A percentile compares a stretch with the other conserved stretches of the same genome.
Conservation (phyloP, 2,888 invertebrate genomes). For the Tridacna crocea region DNA sequence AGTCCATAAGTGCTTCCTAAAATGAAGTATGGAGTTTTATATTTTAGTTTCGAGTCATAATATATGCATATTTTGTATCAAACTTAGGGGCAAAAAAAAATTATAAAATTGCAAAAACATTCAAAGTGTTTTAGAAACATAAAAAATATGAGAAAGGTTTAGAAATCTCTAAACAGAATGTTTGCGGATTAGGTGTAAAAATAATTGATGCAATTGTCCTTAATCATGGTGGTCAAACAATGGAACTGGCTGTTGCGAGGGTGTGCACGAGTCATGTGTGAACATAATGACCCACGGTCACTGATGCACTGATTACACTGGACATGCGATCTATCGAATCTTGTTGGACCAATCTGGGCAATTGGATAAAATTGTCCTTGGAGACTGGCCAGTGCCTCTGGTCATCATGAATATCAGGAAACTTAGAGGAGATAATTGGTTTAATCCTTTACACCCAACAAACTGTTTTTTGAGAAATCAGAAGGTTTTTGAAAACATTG, state of each 20-base stretch:
- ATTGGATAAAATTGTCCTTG: slow-evolving; percentile 20
- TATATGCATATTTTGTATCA: not conserved
- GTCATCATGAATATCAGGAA: slow-evolving; percentile 22
- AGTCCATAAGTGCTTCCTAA: too few relatives aligned
- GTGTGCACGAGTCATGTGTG: slow-evolving; percentile 14
- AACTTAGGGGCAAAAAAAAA: not conserved
- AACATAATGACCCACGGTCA: slow-evolving; percentile 20
- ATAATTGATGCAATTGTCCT: slow-evolving; percentile 1
- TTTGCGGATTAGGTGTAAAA: not conserved
- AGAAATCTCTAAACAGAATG: not conserved
- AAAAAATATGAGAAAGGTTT: not conserved
- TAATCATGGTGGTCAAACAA: slow-evolving; percentile 14
- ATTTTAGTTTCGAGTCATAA: not conserved
- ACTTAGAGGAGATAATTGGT: slow-evolving; percentile 22
- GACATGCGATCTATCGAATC: slow-evolving; percentile 8
- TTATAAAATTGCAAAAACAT: not conserved
- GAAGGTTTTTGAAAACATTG: too few relatives aligned
- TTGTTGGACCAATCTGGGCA: slow-evolving; percentile 23
- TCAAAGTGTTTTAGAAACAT: not conserved
- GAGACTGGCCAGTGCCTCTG: not conserved
- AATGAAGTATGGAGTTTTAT: not conserved
- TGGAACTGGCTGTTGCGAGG: not conserved
- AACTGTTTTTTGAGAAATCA: too few relatives aligned
- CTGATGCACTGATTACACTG: slow-evolving; percentile 9
- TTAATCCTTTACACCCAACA: not conserved